Base-by-base conservation (phyloP, 2,888 invertebrate species). In the Uloborus plumipes region DNA sequence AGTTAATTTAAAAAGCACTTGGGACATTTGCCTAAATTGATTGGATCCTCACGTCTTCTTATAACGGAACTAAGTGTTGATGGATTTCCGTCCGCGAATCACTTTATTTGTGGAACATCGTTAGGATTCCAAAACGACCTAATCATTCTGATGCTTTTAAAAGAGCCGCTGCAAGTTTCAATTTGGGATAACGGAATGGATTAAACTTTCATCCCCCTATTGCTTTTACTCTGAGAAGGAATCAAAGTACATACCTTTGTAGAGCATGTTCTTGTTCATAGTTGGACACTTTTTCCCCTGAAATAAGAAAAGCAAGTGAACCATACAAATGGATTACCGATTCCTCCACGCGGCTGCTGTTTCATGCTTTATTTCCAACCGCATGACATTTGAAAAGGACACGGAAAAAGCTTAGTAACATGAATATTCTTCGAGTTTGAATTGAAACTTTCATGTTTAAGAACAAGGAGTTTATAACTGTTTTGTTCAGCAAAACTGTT, bases 71-170 rank as follows among this genome's bases (percentile, higher is more conserved):
- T 31, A 66, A 22, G 47, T 49, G 66, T 69, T 76, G 76, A 76
- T 76, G 69, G 76, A 76, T 76, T 76, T 76, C 61, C 76, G 76
- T 76, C 67, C 76, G 76, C 69, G 69, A 76, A 76, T 76, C 69
- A 69, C 76, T 76, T 76, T 76, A 76, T 76, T 76, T 76, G 76
- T 62, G 76, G 73, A 69, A 51, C 76, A 69, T 76, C 76, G 76
- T 76, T 76, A 76, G 62, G 76, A 39, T 50, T 66, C 26, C 22
- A 66, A 31, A 75, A 75, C 61, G 76, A 76, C 69, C 76, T 59
- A 67, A 76, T 76, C 69, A 50, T 76, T 76, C 69, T 59, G 61
- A 31, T 69, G 51, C 76, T 59, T 75, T 67, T 58, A 58, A 74
- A 58, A 67, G 69, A 53, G 66, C 26, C 26, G 26, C 26, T 26